Evolutionary conservation across 2,113 vertebrate genomes (phyloP).

Genomic region (Grantiella picta): DNA sequence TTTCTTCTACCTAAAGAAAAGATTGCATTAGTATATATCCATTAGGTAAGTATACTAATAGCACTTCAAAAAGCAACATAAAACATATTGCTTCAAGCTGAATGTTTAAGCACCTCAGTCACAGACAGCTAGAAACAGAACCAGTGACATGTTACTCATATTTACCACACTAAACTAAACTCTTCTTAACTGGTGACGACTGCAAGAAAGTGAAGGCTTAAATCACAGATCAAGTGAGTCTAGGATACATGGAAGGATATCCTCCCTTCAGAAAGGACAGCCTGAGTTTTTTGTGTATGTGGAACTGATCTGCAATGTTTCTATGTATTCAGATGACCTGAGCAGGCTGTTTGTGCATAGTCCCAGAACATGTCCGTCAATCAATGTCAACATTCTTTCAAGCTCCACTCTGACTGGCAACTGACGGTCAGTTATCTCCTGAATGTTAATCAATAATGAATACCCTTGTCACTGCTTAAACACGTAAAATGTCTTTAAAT

Average conservation of each 20-base stretch:
- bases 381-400: slow-evolving; percentile 62
- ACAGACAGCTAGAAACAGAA: neutral
- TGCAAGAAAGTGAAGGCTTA: slow-evolving; percentile 65
- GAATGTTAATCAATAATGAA: slow-evolving; percentile 73
- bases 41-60: neutral
- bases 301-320: neutral
- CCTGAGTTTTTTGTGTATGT: neutral
- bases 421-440: slow-evolving; percentile 52
- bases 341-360: slow-evolving; percentile 3
- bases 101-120: neutral
- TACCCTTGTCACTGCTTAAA: slow-evolving; percentile 37
- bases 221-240: slow-evolving; percentile 68
- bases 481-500: slow-evolving; percentile 40
- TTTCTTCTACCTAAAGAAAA: neutral
- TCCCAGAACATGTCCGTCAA: slow-evolving; percentile 57
- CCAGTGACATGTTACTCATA: neutral
- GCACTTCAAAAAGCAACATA: neutral
- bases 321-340: slow-evolving; percentile 46
- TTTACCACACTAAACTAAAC: slow-evolving; percentile 44
- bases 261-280: slow-evolving; percentile 13
- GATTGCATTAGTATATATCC: neutral
- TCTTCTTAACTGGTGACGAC: slow-evolving; percentile 13
- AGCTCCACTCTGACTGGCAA: slow-evolving; percentile 48
- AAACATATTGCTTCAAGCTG: slow-evolving; percentile 27
- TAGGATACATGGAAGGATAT: slow-evolving; percentile 18